Evolutionary conservation across 2,797 vertebrate genomes (phyloP).

Genomic region (Dromococcyx pavoninus): DNA sequence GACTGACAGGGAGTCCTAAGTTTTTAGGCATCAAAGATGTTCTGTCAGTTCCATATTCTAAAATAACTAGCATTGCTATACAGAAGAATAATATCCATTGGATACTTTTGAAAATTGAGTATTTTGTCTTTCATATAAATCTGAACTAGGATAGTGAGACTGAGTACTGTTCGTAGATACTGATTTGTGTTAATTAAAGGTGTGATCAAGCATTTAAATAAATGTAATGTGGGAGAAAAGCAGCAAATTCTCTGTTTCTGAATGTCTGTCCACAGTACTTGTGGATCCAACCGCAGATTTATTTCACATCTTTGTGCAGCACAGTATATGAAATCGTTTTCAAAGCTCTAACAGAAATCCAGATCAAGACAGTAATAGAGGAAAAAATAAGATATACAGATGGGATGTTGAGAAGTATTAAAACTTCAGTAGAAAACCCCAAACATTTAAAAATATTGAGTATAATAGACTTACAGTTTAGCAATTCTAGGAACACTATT

Average conservation of each 20-base stretch:
- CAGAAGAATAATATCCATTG: constrained; percentile 16
- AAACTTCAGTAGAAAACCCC: neutral
- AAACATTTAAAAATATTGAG: neutral
- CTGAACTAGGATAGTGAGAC: constrained; percentile 16
- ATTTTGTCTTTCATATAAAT: constrained; percentile 30
- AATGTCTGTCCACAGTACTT: neutral
- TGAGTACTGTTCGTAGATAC: neutral
- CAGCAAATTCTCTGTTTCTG: constrained; percentile 12
- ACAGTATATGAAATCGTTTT: constrained; percentile 20
- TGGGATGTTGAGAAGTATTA: neutral
- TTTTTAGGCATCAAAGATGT: constrained; percentile 28
- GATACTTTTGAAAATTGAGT: constrained; percentile 34
- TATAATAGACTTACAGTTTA: neutral
- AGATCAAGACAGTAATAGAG: constrained; percentile 41
- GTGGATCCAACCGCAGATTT: constrained; percentile 39
- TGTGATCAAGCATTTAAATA: constrained; percentile 14
- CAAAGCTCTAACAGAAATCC: constrained; percentile 40
- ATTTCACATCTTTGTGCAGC: neutral
- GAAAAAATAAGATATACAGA: neutral
- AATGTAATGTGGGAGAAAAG: neutral
- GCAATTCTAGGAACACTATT: neutral
- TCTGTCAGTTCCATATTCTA: neutral
- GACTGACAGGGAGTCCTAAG: neutral
- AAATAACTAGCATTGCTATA: constrained; percentile 28
- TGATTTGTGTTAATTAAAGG: constrained; percentile 41